phyloP scores from a whole-genome alignment of 2,888 invertebrate species.

The Agonopterix subpropinquella region DNA sequence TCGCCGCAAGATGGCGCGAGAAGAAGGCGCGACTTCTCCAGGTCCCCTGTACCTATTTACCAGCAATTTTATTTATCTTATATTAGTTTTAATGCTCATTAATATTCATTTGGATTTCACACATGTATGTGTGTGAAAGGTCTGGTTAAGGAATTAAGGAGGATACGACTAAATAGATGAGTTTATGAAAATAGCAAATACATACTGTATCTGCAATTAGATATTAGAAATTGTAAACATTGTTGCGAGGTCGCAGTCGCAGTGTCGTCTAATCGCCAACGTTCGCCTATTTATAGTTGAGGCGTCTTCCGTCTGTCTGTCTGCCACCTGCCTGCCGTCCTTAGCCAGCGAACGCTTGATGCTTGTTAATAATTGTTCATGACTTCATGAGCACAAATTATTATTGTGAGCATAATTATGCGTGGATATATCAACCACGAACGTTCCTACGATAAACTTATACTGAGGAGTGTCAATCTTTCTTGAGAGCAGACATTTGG shows the following conservation, averaged over 20 bases:
- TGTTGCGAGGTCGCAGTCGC: conserved; percentile 62
- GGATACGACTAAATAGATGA: no score
- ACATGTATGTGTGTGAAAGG: no score
- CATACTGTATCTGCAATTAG: conserved; percentile 6
- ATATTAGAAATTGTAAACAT: conserved; percentile 55
- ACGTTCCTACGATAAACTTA: neutral
- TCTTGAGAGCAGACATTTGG: conserved; percentile 15
- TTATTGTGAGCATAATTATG: neutral
- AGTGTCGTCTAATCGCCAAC: conserved; percentile 63
- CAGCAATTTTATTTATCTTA: neutral
- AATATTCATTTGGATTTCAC: no score
- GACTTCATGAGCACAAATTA: neutral
- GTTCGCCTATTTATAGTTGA: conserved; percentile 58
- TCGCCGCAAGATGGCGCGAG: conserved; percentile 67
- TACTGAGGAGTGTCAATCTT: neutral
- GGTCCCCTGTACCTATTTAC: conserved; percentile 45
- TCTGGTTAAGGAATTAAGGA: no score
- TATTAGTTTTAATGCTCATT: neutral
- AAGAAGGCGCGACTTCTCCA: conserved; percentile 58
- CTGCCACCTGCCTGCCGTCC: conserved; percentile 62
- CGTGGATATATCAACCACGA: no score
- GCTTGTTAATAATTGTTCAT: conserved; percentile 16
- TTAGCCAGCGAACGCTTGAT: conserved; percentile 16
- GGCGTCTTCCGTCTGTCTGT: conserved; percentile 69
- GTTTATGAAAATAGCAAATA: neutral